Evolutionary conservation across 2,888 invertebrate genomes (phyloP).

Genomic region (Erebia ligea): DNA sequence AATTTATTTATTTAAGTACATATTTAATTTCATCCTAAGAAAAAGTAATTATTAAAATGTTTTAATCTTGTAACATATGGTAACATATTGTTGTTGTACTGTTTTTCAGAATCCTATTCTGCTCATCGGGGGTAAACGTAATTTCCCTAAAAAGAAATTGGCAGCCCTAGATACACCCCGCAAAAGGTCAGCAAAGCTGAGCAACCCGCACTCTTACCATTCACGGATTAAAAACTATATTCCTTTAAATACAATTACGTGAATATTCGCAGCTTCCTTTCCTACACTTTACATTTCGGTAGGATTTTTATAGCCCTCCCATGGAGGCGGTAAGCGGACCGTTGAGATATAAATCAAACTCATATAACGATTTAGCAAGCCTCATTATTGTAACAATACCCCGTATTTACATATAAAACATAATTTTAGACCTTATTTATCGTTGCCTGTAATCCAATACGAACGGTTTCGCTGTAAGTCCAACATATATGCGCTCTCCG

Average conservation of each 20-base stretch:
- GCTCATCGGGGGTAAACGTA: too few species aligned
- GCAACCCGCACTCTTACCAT: constrained; percentile 29
- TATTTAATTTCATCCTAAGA: too few species aligned
- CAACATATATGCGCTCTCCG: constrained; percentile 55
- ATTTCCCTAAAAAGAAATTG: too few species aligned
- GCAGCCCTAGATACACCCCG: constrained; percentile 36
- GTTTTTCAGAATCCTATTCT: too few species aligned
- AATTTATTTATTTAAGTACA: too few species aligned
- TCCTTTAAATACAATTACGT: constrained; percentile 17
- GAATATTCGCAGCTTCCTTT: constrained; percentile 31
- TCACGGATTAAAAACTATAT: constrained; percentile 29
- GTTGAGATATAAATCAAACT: constrained; percentile 82
- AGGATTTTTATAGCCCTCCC: constrained; percentile 76
- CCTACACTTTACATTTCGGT: constrained; percentile 52
- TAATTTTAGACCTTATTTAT: constrained; percentile 75
- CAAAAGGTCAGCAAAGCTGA: constrained; percentile 33
- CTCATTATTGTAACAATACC: constrained; percentile 85
- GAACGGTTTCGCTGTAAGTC: constrained; percentile 54
- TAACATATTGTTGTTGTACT: too few species aligned
- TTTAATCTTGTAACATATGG: too few species aligned
- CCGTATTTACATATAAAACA: constrained; percentile 83
- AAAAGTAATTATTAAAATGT: too few species aligned
- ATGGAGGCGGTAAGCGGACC: constrained; percentile 75
- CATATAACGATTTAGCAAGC: constrained; percentile 85
- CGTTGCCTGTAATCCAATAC: constrained; percentile 65